Percentiles rank a stretch among this genome's conserved stretches.
phyloP scores from a whole-genome alignment of 2,113 vertebrate species.

The Nicator chloris region DNA sequence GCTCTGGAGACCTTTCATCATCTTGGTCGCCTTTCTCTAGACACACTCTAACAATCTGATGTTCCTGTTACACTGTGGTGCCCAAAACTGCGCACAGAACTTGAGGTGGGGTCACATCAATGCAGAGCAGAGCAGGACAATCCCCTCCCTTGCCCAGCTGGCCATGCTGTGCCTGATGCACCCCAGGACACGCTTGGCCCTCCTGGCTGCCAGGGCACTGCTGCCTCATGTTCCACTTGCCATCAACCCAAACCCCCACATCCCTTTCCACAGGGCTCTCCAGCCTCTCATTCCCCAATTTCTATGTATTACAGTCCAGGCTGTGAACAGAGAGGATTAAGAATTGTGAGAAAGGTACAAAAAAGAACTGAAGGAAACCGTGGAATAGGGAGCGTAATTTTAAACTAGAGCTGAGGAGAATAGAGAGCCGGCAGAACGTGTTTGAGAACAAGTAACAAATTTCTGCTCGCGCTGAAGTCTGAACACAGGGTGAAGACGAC shows the following conservation, averaged over 20 bases:
- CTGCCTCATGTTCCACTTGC: background rate
- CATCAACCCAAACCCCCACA: background rate
- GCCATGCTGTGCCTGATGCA: background rate
- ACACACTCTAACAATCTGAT: background rate
- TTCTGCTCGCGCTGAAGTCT: background rate
- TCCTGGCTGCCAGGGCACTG: background rate
- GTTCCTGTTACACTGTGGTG: background rate
- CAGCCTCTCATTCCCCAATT: accelerated
- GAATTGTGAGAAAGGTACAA: background rate
- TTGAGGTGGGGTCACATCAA: background rate
- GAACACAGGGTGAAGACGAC: too few relatives aligned
- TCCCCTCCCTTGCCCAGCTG: background rate
- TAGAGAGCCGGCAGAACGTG: accelerated
- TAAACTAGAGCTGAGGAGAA: background rate
- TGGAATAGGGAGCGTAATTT: background rate
- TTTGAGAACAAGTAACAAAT: background rate
- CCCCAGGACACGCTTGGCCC: accelerated
- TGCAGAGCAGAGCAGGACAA: background rate
- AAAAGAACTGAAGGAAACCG: background rate
- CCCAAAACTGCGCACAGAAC: background rate
- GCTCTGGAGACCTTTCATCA: background rate
- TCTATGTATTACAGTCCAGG: background rate
- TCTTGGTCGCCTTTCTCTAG: background rate
- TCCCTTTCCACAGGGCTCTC: background rate
- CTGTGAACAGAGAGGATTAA: background rate